Evolutionary conservation across 1,140 invertebrate species (phyloP).

Genomic region (Heliconius congener): DNA sequence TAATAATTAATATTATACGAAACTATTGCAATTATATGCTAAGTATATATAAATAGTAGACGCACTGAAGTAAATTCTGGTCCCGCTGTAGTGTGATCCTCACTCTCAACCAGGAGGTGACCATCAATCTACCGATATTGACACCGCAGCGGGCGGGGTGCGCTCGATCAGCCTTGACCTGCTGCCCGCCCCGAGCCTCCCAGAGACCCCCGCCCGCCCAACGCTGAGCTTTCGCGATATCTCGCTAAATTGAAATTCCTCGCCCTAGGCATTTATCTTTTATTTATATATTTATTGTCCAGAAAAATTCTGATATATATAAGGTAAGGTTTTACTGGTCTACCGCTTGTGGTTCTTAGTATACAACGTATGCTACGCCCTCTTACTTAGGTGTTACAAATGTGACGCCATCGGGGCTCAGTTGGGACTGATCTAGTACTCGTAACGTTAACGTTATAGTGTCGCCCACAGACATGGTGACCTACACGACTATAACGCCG

Average conservation of each 20-base stretch:
- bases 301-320: background rate
- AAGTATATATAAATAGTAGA: no score
- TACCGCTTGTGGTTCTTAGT: background rate
- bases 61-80: no score
- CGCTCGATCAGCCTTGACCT: conserved; percentile 44
- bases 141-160: conserved; percentile 21
- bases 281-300: conserved; percentile 41
- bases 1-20: no score
- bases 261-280: conserved; percentile 44
- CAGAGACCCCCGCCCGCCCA: background rate
- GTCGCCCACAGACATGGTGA: conserved; percentile 48
- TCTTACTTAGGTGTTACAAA: no score
- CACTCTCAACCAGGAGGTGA: background rate
- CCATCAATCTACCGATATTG: conserved; percentile 21
- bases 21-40: no score
- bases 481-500: conserved; percentile 60
- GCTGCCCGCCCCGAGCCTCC: conserved; percentile 14
- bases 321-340: background rate
- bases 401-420: no score
- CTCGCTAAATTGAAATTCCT: conserved; percentile 50
- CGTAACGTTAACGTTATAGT: no score
- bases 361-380: background rate
- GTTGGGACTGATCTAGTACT: no score
- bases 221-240: conserved; percentile 37
- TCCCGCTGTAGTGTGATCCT: background rate